Conservation (phyloP, 1,140 invertebrate genomes). For the Orius laevigatus region DNA sequence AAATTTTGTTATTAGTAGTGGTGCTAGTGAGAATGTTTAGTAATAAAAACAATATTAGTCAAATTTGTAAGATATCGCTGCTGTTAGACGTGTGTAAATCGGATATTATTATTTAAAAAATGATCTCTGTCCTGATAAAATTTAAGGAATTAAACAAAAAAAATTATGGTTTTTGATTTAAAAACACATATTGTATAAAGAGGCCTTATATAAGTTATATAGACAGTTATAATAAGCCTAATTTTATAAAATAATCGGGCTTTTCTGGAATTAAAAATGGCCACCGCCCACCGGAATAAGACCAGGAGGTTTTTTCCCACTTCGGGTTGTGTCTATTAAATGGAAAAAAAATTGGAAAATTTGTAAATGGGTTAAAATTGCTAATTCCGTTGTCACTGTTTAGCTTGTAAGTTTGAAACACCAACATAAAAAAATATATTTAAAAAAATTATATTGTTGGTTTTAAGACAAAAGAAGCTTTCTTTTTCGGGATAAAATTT, state of each 20-base stretch:
- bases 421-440: neutral
- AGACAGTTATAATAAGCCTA: slow-evolving; percentile 3
- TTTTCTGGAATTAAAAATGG: neutral
- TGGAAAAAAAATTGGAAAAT: too few relatives aligned
- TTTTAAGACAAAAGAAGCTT: too few relatives aligned
- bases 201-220: slow-evolving; percentile 7
- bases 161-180: neutral
- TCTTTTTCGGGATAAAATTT: too few relatives aligned
- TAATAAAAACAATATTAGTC: slow-evolving; percentile 1
- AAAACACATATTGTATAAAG: slow-evolving; percentile 7
- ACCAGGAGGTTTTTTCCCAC: neutral
- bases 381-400: neutral
- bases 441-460: too few relatives aligned
- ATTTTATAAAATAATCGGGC: slow-evolving; percentile 5
- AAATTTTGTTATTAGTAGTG: slow-evolving; percentile 12
- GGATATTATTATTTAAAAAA: neutral
- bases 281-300: neutral
- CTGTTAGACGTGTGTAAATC: neutral
- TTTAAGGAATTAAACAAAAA: neutral
- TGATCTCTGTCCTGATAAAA: slow-evolving; percentile 1
- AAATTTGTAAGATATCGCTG: neutral
- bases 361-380: neutral
- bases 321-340: neutral
- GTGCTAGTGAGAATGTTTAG: slow-evolving; percentile 6
- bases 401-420: neutral